A percentile compares a stretch with the other conserved stretches of the same genome.
Evolutionary conservation across 2,888 invertebrate genomes (phyloP).

Genomic region (Sialis lutaria): DNA sequence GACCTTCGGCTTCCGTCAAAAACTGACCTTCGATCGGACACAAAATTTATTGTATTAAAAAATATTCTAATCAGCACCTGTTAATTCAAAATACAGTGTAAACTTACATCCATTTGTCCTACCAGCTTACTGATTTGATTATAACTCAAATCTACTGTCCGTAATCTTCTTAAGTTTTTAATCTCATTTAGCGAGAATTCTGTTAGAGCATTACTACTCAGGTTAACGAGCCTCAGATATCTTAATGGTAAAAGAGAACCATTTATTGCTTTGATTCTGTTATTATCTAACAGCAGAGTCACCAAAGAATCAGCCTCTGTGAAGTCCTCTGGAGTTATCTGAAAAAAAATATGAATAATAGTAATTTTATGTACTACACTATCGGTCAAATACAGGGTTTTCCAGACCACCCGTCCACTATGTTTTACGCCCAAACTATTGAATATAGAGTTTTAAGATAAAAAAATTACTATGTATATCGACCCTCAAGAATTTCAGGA

Average conservation of each 20-base stretch:
- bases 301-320: slow-evolving; percentile 49
- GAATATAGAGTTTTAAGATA: too few species aligned
- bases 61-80: background rate
- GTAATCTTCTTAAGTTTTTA: slow-evolving; percentile 51
- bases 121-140: slow-evolving; percentile 51
- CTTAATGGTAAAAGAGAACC: slow-evolving; percentile 52
- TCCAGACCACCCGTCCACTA: too few species aligned
- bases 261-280: slow-evolving; percentile 51
- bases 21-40: too few species aligned
- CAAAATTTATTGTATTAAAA: too few species aligned
- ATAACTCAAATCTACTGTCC: slow-evolving; percentile 55
- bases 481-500: too few species aligned
- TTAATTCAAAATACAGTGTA: background rate
- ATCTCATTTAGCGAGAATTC: slow-evolving; percentile 71
- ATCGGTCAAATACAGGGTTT: too few species aligned
- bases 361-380: background rate
- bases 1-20: too few species aligned
- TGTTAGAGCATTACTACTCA: slow-evolving; percentile 55
- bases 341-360: slow-evolving; percentile 10
- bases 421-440: too few species aligned
- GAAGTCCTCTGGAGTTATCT: slow-evolving; percentile 63
- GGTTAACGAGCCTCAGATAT: slow-evolving; percentile 48
- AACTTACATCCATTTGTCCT: slow-evolving; percentile 43
- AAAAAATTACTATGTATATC: too few species aligned
- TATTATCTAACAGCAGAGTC: slow-evolving; percentile 53